These are phyloP conservation scores for Tenualosa ilisha DNA, from an alignment of 2,797 vertebrate species.

Conservation along the genomic window DNA sequence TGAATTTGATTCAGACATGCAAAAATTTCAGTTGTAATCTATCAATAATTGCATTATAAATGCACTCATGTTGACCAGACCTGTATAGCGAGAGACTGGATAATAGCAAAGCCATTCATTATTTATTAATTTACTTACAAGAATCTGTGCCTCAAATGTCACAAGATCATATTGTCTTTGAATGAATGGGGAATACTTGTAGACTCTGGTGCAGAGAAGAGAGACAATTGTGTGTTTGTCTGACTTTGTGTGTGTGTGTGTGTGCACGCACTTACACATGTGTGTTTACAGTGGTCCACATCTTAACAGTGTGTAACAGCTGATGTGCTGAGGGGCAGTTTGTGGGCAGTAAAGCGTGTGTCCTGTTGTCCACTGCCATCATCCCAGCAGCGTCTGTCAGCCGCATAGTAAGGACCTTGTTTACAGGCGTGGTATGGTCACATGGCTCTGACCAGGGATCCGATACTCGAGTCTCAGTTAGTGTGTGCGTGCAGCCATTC, in stretches of 20 bases:
- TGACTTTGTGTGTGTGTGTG: background rate
- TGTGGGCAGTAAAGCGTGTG: background rate
- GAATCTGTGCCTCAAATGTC: background rate
- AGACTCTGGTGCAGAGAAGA: background rate
- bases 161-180: background rate
- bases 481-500: constrained; percentile 1
- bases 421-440: background rate
- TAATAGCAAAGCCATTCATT: background rate
- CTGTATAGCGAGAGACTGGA: background rate
- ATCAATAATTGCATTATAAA: background rate
- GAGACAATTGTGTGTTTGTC: too few species aligned
- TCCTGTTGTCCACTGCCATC: background rate
- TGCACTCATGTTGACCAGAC: background rate
- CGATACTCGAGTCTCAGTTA: background rate
- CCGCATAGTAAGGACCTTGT: background rate
- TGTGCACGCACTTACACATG: background rate
- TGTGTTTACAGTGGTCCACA: background rate
- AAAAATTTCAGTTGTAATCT: background rate
- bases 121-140: background rate
- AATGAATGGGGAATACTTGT: background rate
- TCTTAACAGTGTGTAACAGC: background rate
- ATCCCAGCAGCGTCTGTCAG: background rate
- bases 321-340: background rate
- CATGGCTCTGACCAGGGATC: background rate
- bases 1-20: background rate